Conservation (phyloP, 2,888 invertebrate species). For the Autographa pulchrina region DNA sequence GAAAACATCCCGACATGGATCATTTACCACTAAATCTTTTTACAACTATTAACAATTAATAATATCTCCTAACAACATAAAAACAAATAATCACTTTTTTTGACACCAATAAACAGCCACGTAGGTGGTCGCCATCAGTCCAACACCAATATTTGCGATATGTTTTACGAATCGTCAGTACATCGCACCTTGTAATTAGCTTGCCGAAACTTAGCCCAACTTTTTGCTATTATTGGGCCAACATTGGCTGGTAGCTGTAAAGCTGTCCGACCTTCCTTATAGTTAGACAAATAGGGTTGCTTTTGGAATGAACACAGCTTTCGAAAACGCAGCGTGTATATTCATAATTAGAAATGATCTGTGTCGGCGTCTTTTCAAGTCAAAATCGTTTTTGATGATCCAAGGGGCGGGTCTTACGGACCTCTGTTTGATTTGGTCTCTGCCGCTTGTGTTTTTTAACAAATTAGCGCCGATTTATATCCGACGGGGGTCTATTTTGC, state of each 20-base stretch:
- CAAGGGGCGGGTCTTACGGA: conserved; percentile 61
- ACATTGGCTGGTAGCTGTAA: conserved; percentile 9
- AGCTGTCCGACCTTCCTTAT: conserved; percentile 11
- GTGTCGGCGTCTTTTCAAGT: conserved; percentile 68
- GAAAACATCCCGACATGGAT: conserved; percentile 33
- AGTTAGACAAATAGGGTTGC: conserved; percentile 17
- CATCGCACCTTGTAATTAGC: conserved; percentile 75
- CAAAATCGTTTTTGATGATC: conserved; percentile 56
- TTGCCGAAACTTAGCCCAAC: conserved; percentile 71
- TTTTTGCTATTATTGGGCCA: conserved; percentile 52
- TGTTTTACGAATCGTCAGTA: conserved; percentile 67
- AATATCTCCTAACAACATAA: conserved; percentile 36
- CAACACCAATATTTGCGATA: conserved; percentile 78
- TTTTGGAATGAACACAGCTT: conserved; percentile 16
- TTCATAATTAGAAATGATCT: conserved; percentile 59
- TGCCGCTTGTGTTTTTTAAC: conserved; percentile 73
- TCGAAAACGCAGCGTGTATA: not conserved
- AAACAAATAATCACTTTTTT: conserved; percentile 52
- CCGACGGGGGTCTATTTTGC: conserved; percentile 59
- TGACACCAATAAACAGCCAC: conserved; percentile 44
- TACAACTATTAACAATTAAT: conserved; percentile 39
- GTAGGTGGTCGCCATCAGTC: conserved; percentile 75
- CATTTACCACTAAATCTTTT: conserved; percentile 33
- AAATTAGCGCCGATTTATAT: conserved; percentile 78
- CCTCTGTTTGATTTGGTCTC: conserved; percentile 72